Conservation (phyloP, 2,888 invertebrate species). For the Aleiodes testaceus region DNA sequence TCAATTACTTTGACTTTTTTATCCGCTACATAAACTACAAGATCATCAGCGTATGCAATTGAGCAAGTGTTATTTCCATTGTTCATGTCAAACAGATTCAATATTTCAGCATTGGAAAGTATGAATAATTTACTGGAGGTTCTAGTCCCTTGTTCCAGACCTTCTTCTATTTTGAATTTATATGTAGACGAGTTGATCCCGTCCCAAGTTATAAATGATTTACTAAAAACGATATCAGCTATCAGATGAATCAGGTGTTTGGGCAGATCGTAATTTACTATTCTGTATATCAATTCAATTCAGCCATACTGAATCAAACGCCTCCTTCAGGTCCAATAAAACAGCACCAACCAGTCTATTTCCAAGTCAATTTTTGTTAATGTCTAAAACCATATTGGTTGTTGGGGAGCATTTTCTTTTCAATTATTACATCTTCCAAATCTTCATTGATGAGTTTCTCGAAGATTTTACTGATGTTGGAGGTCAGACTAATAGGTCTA, state of each 20-base stretch:
- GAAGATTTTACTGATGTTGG: too few relatives aligned
- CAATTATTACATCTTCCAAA: neutral
- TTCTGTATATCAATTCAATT: neutral
- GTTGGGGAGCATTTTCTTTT: neutral
- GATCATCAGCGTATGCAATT: constrained; percentile 33
- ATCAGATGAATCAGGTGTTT: neutral
- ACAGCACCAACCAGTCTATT: neutral
- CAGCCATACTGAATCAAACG: neutral
- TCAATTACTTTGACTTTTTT: constrained; percentile 5
- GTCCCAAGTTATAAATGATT: neutral
- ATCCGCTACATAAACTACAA: constrained; percentile 21
- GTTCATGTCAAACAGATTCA: neutral
- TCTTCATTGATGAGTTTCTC: neutral
- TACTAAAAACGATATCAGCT: neutral
- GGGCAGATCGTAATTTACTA: neutral
- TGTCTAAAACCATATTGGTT: neutral
- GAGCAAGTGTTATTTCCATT: constrained; percentile 7
- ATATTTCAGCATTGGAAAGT: neutral
- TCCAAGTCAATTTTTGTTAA: neutral
- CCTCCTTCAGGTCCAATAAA: neutral
- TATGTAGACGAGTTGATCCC: neutral
- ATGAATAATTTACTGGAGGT: neutral
- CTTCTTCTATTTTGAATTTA: neutral
- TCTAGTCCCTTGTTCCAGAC: neutral
- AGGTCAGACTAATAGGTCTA: neutral